Percentiles rank a stretch among this genome's conserved stretches.
These are phyloP conservation scores for Hippocampus comes DNA, from an alignment of 2,113 vertebrate species.

Conservation along the genomic window DNA sequence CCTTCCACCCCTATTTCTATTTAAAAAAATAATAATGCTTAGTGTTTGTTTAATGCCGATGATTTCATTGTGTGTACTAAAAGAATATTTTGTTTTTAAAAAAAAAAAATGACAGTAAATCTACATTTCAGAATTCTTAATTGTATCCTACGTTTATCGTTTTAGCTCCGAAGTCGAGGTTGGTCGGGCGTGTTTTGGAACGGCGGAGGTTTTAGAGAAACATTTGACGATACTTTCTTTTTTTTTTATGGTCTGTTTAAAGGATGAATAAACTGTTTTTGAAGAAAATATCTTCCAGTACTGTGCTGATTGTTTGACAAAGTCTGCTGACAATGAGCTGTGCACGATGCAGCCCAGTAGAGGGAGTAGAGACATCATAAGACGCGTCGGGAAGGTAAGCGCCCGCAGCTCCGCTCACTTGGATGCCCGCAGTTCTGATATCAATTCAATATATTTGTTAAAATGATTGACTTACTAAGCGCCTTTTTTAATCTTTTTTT, in stretches of 20 bases:
- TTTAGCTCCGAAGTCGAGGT: constrained; percentile 31
- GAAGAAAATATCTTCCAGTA: neutral
- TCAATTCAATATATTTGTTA: neutral
- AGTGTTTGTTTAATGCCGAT: constrained; percentile 6
- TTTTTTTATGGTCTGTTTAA: constrained; percentile 23
- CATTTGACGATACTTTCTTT: constrained; percentile 18
- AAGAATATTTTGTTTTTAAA: constrained; percentile 33
- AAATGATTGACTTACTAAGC: neutral
- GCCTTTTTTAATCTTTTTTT: neutral
- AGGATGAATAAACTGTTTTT: constrained; percentile 54
- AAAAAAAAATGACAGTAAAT: constrained; percentile 27
- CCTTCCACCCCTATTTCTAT: neutral
- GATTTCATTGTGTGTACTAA: constrained; percentile 29
- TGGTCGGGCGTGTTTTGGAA: constrained; percentile 24
- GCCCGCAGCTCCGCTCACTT: neutral
- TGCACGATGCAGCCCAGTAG: constrained; percentile 58
- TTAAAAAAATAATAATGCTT: neutral
- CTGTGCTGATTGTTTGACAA: neutral
- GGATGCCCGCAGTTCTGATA: neutral
- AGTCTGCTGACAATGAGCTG: neutral
- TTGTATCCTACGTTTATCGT: constrained; percentile 31
- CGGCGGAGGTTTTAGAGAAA: constrained; percentile 16
- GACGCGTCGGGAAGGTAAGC: constrained; percentile 12
- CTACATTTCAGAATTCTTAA: constrained; percentile 41
- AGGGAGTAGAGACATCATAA: constrained; percentile 58